phyloP scores from a whole-genome alignment of 2,888 invertebrate species.

The Dromius quadrimaculatus region DNA sequence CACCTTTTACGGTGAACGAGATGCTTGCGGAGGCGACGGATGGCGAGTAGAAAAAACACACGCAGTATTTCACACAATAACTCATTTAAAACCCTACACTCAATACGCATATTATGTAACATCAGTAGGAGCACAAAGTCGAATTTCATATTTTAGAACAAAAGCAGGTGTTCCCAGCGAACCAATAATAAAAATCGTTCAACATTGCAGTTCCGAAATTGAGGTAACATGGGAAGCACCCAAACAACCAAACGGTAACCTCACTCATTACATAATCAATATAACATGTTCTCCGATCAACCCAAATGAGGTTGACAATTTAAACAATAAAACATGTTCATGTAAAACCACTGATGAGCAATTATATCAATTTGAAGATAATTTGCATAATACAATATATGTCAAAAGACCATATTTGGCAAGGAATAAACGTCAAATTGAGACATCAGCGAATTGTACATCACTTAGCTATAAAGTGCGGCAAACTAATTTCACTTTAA shows the following conservation, averaged over 20 bases:
- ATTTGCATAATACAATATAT: conserved; percentile 82
- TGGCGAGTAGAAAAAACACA: conserved; percentile 74
- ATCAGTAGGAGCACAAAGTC: conserved; percentile 84
- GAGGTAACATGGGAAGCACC: conserved; percentile 86
- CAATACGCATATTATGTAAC: conserved; percentile 95
- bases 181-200: conserved; percentile 70
- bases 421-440: conserved; percentile 26
- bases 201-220: conserved; percentile 73
- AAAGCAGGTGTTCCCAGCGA: conserved; percentile 74
- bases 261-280: conserved; percentile 81
- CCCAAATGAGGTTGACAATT: conserved; percentile 71
- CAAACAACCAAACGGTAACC: conserved; percentile 81
- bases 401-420: conserved; percentile 62
- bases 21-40: conserved; percentile 89
- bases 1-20: conserved; percentile 87
- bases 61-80: conserved; percentile 68
- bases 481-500: conserved; percentile 38
- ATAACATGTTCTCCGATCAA: conserved; percentile 71
- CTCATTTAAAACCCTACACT: conserved; percentile 84
- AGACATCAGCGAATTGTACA: conserved; percentile 38
- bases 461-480: background rate
- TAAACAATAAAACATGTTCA: conserved; percentile 67
- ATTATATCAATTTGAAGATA: conserved; percentile 82
- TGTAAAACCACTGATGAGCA: conserved; percentile 66
- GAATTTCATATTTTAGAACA: conserved; percentile 85